These are phyloP conservation scores for Drosophila nr. perissopoda DNA, from an alignment of 2,888 invertebrate genomes.

Conservation along the genomic window DNA sequence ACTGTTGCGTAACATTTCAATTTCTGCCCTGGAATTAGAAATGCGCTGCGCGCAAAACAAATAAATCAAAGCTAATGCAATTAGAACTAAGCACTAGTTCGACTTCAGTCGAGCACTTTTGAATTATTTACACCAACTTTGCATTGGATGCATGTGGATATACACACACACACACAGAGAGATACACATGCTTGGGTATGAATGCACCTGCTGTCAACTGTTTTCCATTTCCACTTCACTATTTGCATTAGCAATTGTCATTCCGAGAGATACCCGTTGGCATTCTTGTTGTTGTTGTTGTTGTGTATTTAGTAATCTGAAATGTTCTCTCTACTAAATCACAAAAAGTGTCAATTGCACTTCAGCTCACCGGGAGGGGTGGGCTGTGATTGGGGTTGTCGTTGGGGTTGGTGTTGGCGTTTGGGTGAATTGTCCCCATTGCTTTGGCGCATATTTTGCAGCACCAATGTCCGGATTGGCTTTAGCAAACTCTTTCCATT, in stretches of 20 bases:
- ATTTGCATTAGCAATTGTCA: constrained; percentile 68
- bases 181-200: background rate
- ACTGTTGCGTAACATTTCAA: constrained; percentile 26
- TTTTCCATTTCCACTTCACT: constrained; percentile 43
- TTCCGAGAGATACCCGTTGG: constrained; percentile 22
- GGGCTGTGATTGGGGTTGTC: background rate
- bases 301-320: constrained; percentile 63
- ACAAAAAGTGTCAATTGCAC: constrained; percentile 77
- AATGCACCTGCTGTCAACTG: constrained; percentile 60
- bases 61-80: constrained; percentile 71
- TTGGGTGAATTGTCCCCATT: constrained; percentile 24
- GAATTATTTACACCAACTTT: constrained; percentile 73
- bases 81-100: constrained; percentile 60
- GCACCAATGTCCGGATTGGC: constrained; percentile 25
- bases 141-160: constrained; percentile 22
- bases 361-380: constrained; percentile 33
- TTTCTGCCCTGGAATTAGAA: constrained; percentile 21
- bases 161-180: background rate
- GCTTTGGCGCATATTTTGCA: constrained; percentile 48
- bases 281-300: constrained; percentile 19
- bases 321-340: constrained; percentile 71
- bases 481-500: background rate
- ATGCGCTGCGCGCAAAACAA: constrained; percentile 45
- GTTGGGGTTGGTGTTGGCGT: background rate
- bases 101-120: constrained; percentile 56